Conservation (phyloP, 2,888 invertebrate species). For the Anoplius nigerrimus region DNA sequence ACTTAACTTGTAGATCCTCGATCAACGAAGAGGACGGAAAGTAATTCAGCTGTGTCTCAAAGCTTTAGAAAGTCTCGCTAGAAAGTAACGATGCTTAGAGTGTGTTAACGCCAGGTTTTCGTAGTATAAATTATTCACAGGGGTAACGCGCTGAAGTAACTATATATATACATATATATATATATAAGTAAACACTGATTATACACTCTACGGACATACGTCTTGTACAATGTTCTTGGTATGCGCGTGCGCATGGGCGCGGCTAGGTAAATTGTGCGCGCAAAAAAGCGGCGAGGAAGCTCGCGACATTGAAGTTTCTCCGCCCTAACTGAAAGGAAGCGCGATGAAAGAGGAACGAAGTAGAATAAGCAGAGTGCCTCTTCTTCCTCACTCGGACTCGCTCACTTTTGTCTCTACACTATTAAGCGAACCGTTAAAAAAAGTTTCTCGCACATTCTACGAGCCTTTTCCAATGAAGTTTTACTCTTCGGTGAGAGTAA, state of each 20-base stretch:
- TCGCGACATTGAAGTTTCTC: no score
- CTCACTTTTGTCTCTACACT: constrained; percentile 41
- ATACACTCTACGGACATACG: constrained; percentile 1
- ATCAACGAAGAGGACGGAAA: no score
- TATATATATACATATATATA: no score
- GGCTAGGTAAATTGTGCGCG: no score
- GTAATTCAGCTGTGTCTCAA: no score
- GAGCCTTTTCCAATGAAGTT: constrained; percentile 14
- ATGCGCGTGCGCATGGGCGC: no score
- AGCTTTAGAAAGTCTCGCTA: no score
- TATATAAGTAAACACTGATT: not conserved
- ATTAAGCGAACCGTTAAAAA: constrained; percentile 13
- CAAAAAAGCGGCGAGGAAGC: no score
- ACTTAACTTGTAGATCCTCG: no score
- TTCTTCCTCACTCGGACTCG: constrained; percentile 44
- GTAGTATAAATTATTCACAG: no score
- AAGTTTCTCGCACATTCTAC: constrained; percentile 21
- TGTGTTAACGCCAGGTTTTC: no score
- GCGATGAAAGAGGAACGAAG: constrained; percentile 5
- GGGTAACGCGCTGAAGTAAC: constrained; percentile 4
- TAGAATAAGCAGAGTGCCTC: constrained; percentile 47
- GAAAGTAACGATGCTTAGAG: no score
- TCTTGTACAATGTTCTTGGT: not conserved
- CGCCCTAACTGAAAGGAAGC: constrained; percentile 16
- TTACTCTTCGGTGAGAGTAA: not conserved